Evolutionary conservation across 2,888 invertebrate genomes (phyloP), one percentile per base, ranked within the genome.

Genomic region (Hemistola chrysoprasaria): DNA sequence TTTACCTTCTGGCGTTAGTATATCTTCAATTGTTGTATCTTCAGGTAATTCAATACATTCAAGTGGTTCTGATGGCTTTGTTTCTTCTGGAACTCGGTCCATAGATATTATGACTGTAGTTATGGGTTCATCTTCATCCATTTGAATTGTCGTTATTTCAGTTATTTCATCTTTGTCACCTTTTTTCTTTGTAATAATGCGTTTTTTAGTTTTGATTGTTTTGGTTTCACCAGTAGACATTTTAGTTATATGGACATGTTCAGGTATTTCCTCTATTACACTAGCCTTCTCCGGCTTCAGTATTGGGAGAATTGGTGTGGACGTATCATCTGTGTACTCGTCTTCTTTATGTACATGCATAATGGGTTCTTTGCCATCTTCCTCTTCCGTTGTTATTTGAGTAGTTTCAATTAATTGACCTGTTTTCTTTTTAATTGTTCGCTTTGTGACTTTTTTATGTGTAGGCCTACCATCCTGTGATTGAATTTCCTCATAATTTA

Each of bases 371-470:
- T 49, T 36, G n/a, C 52, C 56, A 8, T 61, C 59, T 6, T 50
- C 39, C 16, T 62, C 55, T 44, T 59, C 52, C 3, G 55, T 56
- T 0, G 38, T 53, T 11, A 59, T 59, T 33, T 55, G 36, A 20
- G 54, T 70, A 2, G 56, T 63, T 62, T 59, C 43, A 40, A 70
- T 44, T 56, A 61, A 47, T 60, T 71, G 53, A 20, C 68, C 52
- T 78, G 47, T 78, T 78, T 43, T 85, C 54, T 25, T 88, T 79
- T 64, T 85, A 9, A 83, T 76, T 0, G 70, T 55, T 2, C 72
- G 72, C 44, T 74, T 80, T 24, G 68, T 75, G 4, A 78, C 53
- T 11, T 71, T 55, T 40, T 71, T 69, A 40, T 74, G 73, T 10
- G 53, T 62, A 0, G 51, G 30, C 51, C 54, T 66, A 56, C 71